Evolutionary conservation across 2,113 vertebrate species (phyloP), one percentile per base, ranked within the genome.

Genomic region (Lonchura striata): DNA sequence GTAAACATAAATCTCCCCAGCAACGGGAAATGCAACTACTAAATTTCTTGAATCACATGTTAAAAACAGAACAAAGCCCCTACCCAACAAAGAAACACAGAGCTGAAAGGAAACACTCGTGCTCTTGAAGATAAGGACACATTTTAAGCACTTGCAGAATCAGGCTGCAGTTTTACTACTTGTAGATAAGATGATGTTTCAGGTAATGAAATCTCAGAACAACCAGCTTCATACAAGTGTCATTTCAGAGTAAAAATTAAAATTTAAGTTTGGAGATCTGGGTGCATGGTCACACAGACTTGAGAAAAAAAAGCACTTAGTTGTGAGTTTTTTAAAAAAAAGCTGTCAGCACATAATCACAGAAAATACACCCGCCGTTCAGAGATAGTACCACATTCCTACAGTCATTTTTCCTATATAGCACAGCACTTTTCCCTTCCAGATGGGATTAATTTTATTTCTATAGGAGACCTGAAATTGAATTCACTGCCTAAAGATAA

Each of bases 401-500:
- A 53, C 53, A 75, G 74, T 84, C 79, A 84, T 89, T 94, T 68
- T 41, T 95, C 18, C 68, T 70, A 7, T 44, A 81, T 1, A 91
- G 72, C 82, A 74, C 33, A 86, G 76, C 60, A 64, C 64, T 81
- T 92, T 95, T 56, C 69, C 77, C n/a, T 95, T 94, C 94, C 96
- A 97, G 96, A 97, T 97, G 96, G 94, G 77, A 94, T 89, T 95
- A 82, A 96, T 96, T 95, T 96, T 65, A 94, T 94, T 97, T 95
- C 96, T 82, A 79, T 15, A 85, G 57, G 74, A 94, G 89, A 91
- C 81, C 70, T 94, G 92, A 96, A 94, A 97, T 76, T 95, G 86
- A 92, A 97, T 96, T 95, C 95, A 84, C 81, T 94, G 89, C 94
- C 92, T 92, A 79, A 91, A 96, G 96, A 96, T 97, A 97, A 97